Evolutionary conservation across 2,888 invertebrate genomes (phyloP), one percentile per base, ranked within the genome.

Genomic region (Hemistola chrysoprasaria): DNA sequence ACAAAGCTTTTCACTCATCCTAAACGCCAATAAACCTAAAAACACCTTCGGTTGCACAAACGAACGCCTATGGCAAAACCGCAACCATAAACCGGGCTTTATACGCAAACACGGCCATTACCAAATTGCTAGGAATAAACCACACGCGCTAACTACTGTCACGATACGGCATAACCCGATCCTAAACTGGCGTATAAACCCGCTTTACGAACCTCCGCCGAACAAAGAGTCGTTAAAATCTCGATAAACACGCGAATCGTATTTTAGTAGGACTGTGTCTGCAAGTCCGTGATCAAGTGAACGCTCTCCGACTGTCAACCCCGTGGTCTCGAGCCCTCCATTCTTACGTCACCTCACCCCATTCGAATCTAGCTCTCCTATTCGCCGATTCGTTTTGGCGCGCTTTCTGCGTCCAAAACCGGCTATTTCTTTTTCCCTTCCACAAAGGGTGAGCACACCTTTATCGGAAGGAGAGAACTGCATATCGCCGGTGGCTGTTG

Each of bases 261-360:
- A 65, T 68, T 71, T 70, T 67, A 71, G 76, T 70, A 68, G 62
- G 68, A 73, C 73, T 72, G 71, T 72, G 72, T 70, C 69, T 67
- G 70, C 77, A 66, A 68, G 82, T 75, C 70, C 68, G 71, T 65
- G 70, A 72, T 77, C 74, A 75, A 88, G 80, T 88, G 88, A 87
- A 79, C 81, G 82, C 78, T 69, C 70, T 65, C 67, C 80, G 79
- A 72, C 64, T 81, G 79, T 78, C 87, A 86, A 86, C 86, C 87
- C 87, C 78, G 75, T 66, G 76, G 64, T 62, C 65, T 67, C 74
- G 57, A 72, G 64, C 65, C 69, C 71, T 65, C 69, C 58, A 56
- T 67, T 65, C 74, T 82, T 82, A 83, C 87, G 84, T 86, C 88
- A 87, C 79, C 84, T 88, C 88, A 88, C 88, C 88, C 88, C 85